These are phyloP conservation scores for Campoplex capitator DNA, from an alignment of 2,888 invertebrate genomes.

Conservation along the genomic window DNA sequence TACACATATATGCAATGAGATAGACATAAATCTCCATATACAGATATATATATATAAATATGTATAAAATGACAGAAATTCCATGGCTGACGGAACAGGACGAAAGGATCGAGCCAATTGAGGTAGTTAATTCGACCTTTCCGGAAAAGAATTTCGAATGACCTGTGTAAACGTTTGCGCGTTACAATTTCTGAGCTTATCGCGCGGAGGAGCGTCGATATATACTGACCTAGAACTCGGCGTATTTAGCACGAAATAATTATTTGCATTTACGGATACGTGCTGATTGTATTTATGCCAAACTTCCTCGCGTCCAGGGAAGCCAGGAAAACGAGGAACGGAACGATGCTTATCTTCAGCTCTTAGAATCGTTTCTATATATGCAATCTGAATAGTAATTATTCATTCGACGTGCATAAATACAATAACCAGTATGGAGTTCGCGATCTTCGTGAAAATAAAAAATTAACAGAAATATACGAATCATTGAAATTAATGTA, in stretches of 20 bases:
- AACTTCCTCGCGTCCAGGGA: background rate
- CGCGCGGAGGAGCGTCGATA: slow-evolving; percentile 6
- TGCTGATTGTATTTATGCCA: background rate
- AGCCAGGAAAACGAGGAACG: background rate
- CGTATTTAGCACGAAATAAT: slow-evolving; percentile 30
- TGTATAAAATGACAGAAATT: slow-evolving; percentile 6
- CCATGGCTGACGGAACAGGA: slow-evolving; percentile 42
- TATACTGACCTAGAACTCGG: slow-evolving; percentile 6
- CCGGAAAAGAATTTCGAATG: slow-evolving; percentile 58
- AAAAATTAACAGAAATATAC: background rate
- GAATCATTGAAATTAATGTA: background rate
- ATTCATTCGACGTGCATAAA: background rate
- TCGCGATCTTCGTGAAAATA: too few species aligned
- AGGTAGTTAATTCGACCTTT: slow-evolving; percentile 65
- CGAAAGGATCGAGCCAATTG: slow-evolving; percentile 66
- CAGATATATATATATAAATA: background rate
- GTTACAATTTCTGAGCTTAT: slow-evolving; percentile 45
- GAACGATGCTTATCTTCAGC: background rate
- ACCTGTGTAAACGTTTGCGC: background rate
- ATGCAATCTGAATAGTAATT: background rate
- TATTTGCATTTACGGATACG: background rate
- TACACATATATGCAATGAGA: background rate
- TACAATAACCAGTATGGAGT: background rate
- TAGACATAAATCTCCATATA: slow-evolving; percentile 18
- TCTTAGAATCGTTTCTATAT: background rate